Percentiles rank a stretch among this genome's conserved stretches.
These are phyloP conservation scores for Brachyrhaphis roseni DNA, from an alignment of 2,797 vertebrate genomes.

Conservation along the genomic window DNA sequence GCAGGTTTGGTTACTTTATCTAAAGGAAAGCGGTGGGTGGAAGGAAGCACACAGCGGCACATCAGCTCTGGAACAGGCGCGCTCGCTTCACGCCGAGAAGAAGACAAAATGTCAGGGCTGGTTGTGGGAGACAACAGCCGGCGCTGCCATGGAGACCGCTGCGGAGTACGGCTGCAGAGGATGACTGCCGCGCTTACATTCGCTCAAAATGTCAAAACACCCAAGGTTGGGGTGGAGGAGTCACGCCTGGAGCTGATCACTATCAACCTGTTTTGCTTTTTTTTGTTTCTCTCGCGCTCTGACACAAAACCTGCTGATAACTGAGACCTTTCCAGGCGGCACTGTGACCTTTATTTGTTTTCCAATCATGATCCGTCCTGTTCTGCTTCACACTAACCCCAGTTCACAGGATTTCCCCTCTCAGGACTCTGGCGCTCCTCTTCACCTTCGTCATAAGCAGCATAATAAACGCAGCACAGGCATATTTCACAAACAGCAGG, in stretches of 20 bases:
- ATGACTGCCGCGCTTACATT: conserved; percentile 67
- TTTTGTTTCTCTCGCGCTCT: conserved; percentile 35
- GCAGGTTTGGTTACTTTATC: conserved; percentile 63
- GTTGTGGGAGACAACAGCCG: conserved; percentile 63
- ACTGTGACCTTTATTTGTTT: conserved; percentile 66
- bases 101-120: conserved; percentile 72
- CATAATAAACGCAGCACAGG: conserved; percentile 47
- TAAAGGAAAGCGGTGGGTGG: conserved; percentile 70
- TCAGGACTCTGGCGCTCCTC: conserved; percentile 4
- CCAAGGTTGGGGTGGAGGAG: conserved; percentile 60
- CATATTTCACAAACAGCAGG: conserved; percentile 58
- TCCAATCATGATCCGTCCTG: conserved; percentile 51
- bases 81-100: conserved; percentile 38
- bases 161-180: conserved; percentile 53
- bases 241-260: conserved; percentile 63
- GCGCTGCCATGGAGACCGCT: conserved; percentile 61
- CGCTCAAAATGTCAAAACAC: conserved; percentile 77
- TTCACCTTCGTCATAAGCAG: conserved; percentile 27
- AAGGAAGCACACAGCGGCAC: conserved; percentile 57
- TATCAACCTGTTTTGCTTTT: conserved; percentile 46
- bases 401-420: conserved; percentile 15
- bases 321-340: conserved; percentile 70
- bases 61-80: conserved; percentile 28
- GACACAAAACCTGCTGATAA: conserved; percentile 64
- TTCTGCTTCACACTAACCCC: conserved; percentile 44